A percentile compares a stretch with the other conserved stretches of the same genome.
These are phyloP conservation scores for Paracyprichromis sp. DNA, from an alignment of 2,113 vertebrate genomes.

Conservation along the genomic window DNA sequence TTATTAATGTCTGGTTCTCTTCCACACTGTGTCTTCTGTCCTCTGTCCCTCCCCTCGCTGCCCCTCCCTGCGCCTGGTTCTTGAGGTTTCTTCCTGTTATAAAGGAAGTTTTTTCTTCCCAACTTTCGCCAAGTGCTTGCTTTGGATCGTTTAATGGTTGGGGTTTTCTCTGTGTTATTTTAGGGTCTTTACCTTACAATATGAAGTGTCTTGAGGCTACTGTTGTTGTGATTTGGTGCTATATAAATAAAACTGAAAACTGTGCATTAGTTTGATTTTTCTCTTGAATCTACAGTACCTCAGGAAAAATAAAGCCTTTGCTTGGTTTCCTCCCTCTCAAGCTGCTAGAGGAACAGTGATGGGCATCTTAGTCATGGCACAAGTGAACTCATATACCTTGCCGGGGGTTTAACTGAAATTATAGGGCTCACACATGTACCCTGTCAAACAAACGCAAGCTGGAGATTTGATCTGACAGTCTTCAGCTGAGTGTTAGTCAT, in stretches of 20 bases:
- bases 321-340: neutral
- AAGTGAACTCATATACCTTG: slow-evolving; percentile 22
- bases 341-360: neutral
- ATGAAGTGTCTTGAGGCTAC: neutral
- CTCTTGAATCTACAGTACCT: neutral
- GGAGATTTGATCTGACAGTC: neutral
- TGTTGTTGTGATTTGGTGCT: neutral
- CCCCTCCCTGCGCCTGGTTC: neutral
- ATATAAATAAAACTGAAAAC: neutral
- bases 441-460: neutral
- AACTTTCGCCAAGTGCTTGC: neutral
- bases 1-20: neutral
- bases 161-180: neutral
- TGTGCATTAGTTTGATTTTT: neutral
- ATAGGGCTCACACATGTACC: neutral
- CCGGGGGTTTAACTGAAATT: neutral
- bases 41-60: neutral
- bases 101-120: neutral
- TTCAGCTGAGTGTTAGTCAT: neutral
- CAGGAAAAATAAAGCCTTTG: neutral
- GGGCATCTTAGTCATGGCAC: neutral
- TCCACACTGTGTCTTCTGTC: neutral
- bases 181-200: neutral
- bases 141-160: neutral
- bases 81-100: neutral